Evolutionary conservation across 2,888 invertebrate genomes (phyloP), one percentile per base, ranked within the genome.

Genomic region (Nemapogon koenigi): DNA sequence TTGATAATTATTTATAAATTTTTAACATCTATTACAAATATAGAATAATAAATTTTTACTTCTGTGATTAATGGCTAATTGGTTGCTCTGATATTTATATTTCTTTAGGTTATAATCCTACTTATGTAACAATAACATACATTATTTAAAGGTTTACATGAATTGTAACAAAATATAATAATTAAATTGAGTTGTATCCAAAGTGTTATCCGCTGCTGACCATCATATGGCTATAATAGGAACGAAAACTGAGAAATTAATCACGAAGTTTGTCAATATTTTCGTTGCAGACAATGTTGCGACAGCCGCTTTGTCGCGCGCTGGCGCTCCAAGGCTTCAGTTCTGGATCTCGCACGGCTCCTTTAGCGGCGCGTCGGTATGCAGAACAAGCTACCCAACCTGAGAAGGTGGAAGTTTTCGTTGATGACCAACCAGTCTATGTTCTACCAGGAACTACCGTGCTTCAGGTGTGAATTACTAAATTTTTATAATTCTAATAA

Each of bases 391-490:
- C 69, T 42, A 64, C 82, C 42, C 81, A 82, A 40, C 85, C 89
- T 26, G 88, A 92, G 45, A 88, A 90, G 58, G 84, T 97, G 29
- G 97, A 98, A 81, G 90, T 99, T 32, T 99, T 97, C 73, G 91
- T 99, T 53, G 96, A 99, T 82, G 98, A 97, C 66, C 91, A 94
- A 64, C 89, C 91, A 45, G 96, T 99, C 1, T 78, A 90, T 57
- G 98, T 98, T 25, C 87, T 90, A 30, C 97, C 98, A 16, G 98
- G 98, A 38, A 97, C 97, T 18, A 99, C 99, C 30, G 94, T 99
- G 16, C 78, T 99, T 43, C 96, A 96, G 86, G n/a, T n/a, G 95
- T 94, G 66, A 57, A 44, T 41, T 27, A 10, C 8, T 2, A 31
- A 10, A n/a, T n/a, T n/a, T n/a, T n/a, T n/a, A n/a, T n/a, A n/a